Conservation (phyloP, 2,888 invertebrate species). For the Euplagia quadripunctaria region DNA sequence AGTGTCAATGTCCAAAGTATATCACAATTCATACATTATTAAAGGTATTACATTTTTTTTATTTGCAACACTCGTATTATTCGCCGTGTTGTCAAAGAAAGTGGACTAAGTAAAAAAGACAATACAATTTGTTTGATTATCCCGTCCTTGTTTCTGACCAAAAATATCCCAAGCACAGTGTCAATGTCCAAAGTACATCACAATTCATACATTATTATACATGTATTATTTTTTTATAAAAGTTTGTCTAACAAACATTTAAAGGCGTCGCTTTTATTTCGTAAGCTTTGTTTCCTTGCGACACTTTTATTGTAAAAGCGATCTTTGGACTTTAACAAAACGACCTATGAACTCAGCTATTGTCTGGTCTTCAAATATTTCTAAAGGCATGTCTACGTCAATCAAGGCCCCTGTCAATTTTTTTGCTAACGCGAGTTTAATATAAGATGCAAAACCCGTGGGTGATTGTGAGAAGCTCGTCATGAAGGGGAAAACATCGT, state of each 20-base stretch:
- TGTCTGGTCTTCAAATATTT: slow-evolving; percentile 56
- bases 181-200: slow-evolving; percentile 24
- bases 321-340: slow-evolving; percentile 46
- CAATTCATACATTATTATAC: slow-evolving; percentile 33
- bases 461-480: slow-evolving; percentile 49
- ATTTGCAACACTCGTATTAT: not conserved
- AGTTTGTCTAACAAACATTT: slow-evolving; percentile 33
- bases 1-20: slow-evolving; percentile 16
- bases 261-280: slow-evolving; percentile 38
- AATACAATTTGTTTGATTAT: not conserved
- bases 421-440: slow-evolving; percentile 66
- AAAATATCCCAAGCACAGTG: slow-evolving; percentile 5
- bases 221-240: slow-evolving; percentile 34
- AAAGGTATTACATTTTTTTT: slow-evolving; percentile 39
- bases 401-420: slow-evolving; percentile 67
- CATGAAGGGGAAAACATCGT: slow-evolving; percentile 34
- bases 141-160: not conserved
- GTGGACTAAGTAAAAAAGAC: not conserved
- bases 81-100: not conserved
- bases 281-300: slow-evolving; percentile 64
- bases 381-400: slow-evolving; percentile 61
- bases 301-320: slow-evolving; percentile 58
- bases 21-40: slow-evolving; percentile 33
- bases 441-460: slow-evolving; percentile 51
- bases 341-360: slow-evolving; percentile 65